Evolutionary conservation across 2,888 invertebrate species (phyloP), one percentile per base, ranked within the genome.

Genomic region (Plemyria rubiginata): DNA sequence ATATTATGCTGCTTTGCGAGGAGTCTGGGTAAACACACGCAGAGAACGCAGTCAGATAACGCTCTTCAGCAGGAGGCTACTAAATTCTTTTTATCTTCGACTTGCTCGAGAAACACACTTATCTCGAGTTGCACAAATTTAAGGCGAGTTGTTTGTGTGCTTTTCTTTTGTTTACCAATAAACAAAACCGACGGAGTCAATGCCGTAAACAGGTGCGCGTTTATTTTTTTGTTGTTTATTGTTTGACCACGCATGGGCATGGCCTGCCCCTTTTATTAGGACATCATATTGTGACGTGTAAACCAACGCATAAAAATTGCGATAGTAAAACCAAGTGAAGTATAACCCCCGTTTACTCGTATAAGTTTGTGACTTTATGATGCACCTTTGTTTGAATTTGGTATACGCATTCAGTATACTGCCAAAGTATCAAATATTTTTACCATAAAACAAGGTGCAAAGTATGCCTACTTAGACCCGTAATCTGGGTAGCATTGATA

Each of bases 1-100:
- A 88, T 90, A 91, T 90, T 85, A 83, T 77, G 78, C 81, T 84
- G 84, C 86, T 86, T 86, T 87, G 87, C 85, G 77, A 83, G 82
- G 53, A 82, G 83, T 78, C 78, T 79, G 81, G 76, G 86, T 84
- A 89, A 90, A 90, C 90, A 90, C 71, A 77, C 76, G 78, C 75
- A 74, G 72, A 68, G 72, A 79, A 70, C 67, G 70, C 67, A 70
- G 72, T 65, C 72, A 78, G 89, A 88, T 88, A 88, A 86, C 83
- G 75, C 72, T 75, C 77, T 78, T 74, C 73, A 76, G 72, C 77
- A 81, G 71, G 73, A 76, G 72, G 75, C 80, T 77, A 84, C 84
- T 87, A 87, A 88, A 88, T 88, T 84, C 86, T 85, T 85, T 85
- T 90, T 88, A 88, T 88, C 85, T 82, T 73, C 59, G 66, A 81